A percentile compares a stretch with the other conserved stretches of the same genome.
Conservation (phyloP, 2,797 vertebrate genomes). For the Taeniopygia guttata region DNA sequence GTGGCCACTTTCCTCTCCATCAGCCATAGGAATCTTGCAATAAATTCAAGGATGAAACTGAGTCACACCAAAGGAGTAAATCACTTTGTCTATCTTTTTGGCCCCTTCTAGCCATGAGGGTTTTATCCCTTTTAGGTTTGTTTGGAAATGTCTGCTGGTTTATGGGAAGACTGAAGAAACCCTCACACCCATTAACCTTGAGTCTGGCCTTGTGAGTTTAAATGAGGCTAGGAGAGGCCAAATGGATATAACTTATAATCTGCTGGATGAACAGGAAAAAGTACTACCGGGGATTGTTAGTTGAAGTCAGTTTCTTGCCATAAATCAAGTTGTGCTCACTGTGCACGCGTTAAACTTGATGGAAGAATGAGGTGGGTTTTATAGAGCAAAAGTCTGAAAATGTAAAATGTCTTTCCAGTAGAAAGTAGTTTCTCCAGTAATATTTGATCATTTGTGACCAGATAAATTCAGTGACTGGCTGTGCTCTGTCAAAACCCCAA, state of each 20-base stretch:
- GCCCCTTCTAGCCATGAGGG: neutral
- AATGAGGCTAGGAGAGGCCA: neutral
- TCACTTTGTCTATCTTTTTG: neutral
- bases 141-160: neutral
- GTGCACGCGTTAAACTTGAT: neutral
- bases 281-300: neutral
- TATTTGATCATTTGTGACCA: constrained; percentile 48
- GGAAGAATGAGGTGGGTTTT: constrained; percentile 26
- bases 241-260: constrained; percentile 22
- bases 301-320: neutral
- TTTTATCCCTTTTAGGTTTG: neutral
- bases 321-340: neutral
- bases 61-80: neutral
- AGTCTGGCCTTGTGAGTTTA: constrained; percentile 1
- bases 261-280: constrained; percentile 12
- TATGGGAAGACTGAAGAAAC: constrained; percentile 6
- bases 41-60: neutral
- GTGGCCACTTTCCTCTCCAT: neutral
- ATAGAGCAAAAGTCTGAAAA: constrained; percentile 42
- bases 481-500: constrained; percentile 36
- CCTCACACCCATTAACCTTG: neutral
- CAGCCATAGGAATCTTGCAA: neutral
- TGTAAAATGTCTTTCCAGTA: constrained; percentile 7
- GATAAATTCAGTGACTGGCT: constrained; percentile 36
- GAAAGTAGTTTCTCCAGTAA: constrained; percentile 12